Base-by-base conservation (phyloP, 2,113 vertebrate genomes). In the Grammomys dolichurus region DNA sequence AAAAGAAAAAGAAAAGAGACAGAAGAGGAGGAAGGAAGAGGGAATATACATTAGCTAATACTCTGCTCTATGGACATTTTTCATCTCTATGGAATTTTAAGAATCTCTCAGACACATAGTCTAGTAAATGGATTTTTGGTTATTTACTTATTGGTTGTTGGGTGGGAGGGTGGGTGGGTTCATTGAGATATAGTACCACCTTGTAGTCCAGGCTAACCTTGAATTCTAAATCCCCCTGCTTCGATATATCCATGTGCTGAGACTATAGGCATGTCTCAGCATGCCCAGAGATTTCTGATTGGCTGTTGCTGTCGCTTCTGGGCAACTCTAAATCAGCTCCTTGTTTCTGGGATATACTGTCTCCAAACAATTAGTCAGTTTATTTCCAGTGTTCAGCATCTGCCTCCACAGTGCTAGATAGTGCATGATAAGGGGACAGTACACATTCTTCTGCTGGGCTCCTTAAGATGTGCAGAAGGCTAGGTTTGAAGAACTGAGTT, bases 11-110 rank as follows among this genome's bases (percentile, higher is more conserved):
- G 67, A 16, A 33, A 33, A 26, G 12, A 14, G 8, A 4, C 36
- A 16, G 33, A 36, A 7, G 46, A 7, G 16, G 19, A 36, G 20
- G 40, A 24, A 5, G 72, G 40, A 58, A 7, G 54, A n/a, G 13
- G 2, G 36, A 97, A 89, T 69, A 95, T 51, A 17, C 48, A 73
- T 60, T 94, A 65, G 31, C 90, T 94, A 56, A 94, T 94, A 92
- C 94, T 26, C 43, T 89, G 70, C 69, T 78, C 19, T 19, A 36
- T 90, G 72, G 20, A 43, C 19, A 3, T 65, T 70, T n/a, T 70
- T 72, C n/a, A 16, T 36, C 70, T 72, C 14, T 17, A 46, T 90
- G 51, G 65, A 93, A 90, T 96, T 95, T 28, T 13, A 81, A 77
- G 54, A 46, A 70, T 92, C 20, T 90, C 94, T 94, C 81, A 94